A percentile compares a stretch with the other conserved stretches of the same genome.
Conservation (phyloP, 1,140 invertebrate genomes). For the Pseudobourletiella spinata region DNA sequence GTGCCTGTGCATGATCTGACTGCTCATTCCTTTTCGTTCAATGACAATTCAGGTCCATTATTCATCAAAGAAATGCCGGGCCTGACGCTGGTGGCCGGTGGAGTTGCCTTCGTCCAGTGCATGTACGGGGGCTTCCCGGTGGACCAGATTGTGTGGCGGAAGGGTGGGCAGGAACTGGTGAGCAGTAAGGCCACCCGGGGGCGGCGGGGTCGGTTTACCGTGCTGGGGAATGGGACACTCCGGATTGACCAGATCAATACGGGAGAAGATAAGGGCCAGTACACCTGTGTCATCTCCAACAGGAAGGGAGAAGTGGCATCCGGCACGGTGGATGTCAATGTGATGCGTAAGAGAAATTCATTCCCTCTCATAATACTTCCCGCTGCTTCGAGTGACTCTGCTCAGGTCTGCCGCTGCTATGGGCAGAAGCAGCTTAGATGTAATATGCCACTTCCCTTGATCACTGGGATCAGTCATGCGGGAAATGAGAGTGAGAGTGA, state of each 20-base stretch:
- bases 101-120: constrained; percentile 17
- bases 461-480: too few species aligned
- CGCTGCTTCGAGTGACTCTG: too few species aligned
- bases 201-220: constrained; percentile 5
- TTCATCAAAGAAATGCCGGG: constrained; percentile 26
- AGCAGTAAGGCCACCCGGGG: not conserved
- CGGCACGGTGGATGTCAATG: constrained; percentile 37
- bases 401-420: too few species aligned
- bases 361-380: too few species aligned
- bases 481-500: too few species aligned
- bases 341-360: constrained; percentile 40
- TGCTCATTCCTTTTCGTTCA: not conserved
- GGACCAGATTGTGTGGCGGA: constrained; percentile 24
- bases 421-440: not conserved
- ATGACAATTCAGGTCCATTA: constrained; percentile 19
- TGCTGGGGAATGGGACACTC: constrained; percentile 42
- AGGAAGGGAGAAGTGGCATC: constrained; percentile 39
- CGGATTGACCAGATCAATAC: constrained; percentile 44
- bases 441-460: too few species aligned
- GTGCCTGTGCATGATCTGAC: too few species aligned
- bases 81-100: constrained; percentile 17
- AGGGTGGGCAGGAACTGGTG: constrained; percentile 10
- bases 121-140: constrained; percentile 29
- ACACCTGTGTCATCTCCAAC: constrained; percentile 45
- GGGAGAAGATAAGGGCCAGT: constrained; percentile 43